These are phyloP conservation scores for Euleptes europaea DNA, from an alignment of 2,113 vertebrate genomes.

Conservation along the genomic window DNA sequence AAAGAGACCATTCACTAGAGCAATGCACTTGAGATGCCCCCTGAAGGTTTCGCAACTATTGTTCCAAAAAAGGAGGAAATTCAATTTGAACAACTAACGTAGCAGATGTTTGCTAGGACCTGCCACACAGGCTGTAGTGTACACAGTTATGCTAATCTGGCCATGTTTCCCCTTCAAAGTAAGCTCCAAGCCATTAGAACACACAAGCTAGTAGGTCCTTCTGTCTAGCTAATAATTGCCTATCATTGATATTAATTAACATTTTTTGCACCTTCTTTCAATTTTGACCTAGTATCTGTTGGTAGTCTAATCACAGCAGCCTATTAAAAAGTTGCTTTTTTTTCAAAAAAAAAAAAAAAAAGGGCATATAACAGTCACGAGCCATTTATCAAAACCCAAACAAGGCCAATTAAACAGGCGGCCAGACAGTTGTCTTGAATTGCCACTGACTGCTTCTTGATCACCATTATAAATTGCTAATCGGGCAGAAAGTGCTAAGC, in stretches of 20 bases:
- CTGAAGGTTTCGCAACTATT: constrained; percentile 95
- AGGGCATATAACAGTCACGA: constrained; percentile 84
- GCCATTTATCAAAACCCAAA: constrained; percentile 99
- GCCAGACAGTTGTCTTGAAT: constrained; percentile 99
- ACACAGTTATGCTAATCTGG: constrained; percentile 98
- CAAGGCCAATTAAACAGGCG: constrained; percentile 98
- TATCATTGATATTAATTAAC: constrained; percentile 99
- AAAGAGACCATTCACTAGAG: constrained; percentile 81
- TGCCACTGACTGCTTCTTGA: constrained; percentile 98
- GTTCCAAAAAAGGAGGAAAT: constrained; percentile 88
- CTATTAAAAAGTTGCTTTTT: constrained; percentile 87
- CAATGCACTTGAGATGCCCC: constrained; percentile 89
- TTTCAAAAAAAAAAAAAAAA: constrained; percentile 74
- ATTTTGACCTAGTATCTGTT: constrained; percentile 97
- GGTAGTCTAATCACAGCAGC: constrained; percentile 96
- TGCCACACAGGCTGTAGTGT: constrained; percentile 84
- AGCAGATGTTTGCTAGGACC: constrained; percentile 99
- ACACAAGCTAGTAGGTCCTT: constrained; percentile 95
- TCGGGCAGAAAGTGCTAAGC: constrained; percentile 93
- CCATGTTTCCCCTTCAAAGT: constrained; percentile 90
- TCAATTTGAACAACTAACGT: constrained; percentile 97
- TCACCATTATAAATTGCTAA: constrained; percentile 99
- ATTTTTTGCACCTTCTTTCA: constrained; percentile 95
- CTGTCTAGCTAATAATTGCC: constrained; percentile 99
- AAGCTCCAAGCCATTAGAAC: constrained; percentile 96